A percentile compares a stretch with the other conserved stretches of the same genome.
Conservation (phyloP, 2,113 vertebrate genomes). For the Burhinus oedicnemus region DNA sequence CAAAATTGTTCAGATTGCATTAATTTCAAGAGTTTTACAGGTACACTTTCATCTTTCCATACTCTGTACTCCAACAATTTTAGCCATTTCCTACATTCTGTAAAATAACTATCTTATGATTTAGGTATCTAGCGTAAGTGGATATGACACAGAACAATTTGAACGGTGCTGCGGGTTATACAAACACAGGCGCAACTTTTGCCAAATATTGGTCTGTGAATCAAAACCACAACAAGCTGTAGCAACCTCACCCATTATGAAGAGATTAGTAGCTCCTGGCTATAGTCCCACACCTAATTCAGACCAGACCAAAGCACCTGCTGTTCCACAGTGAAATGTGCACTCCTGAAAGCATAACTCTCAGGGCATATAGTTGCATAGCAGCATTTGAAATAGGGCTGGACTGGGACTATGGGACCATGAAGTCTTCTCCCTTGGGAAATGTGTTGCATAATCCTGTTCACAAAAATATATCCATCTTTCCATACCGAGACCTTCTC, state of each 20-base stretch:
- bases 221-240: background rate
- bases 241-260: background rate
- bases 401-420: background rate
- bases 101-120: background rate
- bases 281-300: background rate
- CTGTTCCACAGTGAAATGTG: background rate
- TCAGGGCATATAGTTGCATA: background rate
- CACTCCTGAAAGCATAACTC: background rate
- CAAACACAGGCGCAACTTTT: background rate
- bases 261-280: background rate
- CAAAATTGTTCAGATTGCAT: background rate
- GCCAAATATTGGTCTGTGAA: background rate
- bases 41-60: background rate
- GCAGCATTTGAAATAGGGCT: background rate
- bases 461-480: background rate
- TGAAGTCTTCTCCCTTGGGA: background rate
- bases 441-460: background rate
- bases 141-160: background rate
- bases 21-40: background rate
- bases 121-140: background rate
- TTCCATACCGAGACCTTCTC: background rate
- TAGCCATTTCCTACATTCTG: background rate
- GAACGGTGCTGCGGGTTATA: rapidly evolving
- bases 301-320: background rate
- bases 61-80: background rate